Evolutionary conservation across 2,888 invertebrate species (phyloP).

Genomic region (Trisateles emortualis): DNA sequence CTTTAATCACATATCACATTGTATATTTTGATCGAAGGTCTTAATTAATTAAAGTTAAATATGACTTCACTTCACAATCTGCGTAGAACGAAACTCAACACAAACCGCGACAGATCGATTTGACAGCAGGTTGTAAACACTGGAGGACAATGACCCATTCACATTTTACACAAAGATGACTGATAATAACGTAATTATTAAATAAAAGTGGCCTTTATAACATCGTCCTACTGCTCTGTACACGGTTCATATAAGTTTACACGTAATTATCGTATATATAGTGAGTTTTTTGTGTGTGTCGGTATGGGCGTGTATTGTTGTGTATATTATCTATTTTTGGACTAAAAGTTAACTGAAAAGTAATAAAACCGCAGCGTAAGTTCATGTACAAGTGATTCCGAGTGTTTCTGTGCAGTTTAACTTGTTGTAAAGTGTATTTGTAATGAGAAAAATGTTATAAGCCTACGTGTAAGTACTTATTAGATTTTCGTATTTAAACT

Average conservation of each 20-base stretch:
- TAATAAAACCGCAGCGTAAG: constrained; percentile 24
- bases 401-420: constrained; percentile 22
- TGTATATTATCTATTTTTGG: constrained; percentile 38
- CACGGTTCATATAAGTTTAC: neutral
- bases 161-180: constrained; percentile 50
- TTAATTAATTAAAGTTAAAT: too few species aligned
- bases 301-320: constrained; percentile 61
- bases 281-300: constrained; percentile 17
- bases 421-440: constrained; percentile 13
- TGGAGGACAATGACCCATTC: constrained; percentile 71
- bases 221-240: constrained; percentile 26
- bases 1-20: too few species aligned
- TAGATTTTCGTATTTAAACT: neutral
- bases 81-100: constrained; percentile 27
- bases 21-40: too few species aligned
- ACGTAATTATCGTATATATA: constrained; percentile 27
- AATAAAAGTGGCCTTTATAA: constrained; percentile 58
- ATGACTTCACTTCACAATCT: too few species aligned
- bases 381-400: constrained; percentile 33
- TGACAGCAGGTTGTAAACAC: constrained; percentile 71
- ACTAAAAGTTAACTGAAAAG: constrained; percentile 26
- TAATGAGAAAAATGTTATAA: constrained; percentile 2
- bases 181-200: constrained; percentile 58
- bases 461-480: constrained; percentile 20
- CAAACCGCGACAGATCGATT: constrained; percentile 41